Percentiles rank a stretch among this genome's conserved stretches.
Evolutionary conservation across 2,113 vertebrate species (phyloP).

Genomic region (Speoplatyrhinus poulsoni): DNA sequence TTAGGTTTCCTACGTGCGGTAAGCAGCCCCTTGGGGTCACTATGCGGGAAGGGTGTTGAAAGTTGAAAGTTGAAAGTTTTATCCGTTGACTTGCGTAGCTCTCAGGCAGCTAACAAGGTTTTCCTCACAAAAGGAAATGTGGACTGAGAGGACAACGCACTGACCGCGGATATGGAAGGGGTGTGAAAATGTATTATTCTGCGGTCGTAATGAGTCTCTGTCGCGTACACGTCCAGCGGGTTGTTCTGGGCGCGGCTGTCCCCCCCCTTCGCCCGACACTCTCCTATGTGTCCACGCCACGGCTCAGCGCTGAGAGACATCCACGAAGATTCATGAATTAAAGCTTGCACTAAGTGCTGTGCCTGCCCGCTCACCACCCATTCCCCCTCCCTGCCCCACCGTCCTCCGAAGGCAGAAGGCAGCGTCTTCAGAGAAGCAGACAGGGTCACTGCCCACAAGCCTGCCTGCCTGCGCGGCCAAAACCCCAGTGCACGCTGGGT

Average conservation of each 20-base stretch:
- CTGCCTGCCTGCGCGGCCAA: conserved; percentile 37
- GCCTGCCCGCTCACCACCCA: conserved; percentile 15
- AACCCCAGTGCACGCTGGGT: conserved; percentile 39
- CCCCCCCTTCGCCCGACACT: conserved; percentile 14
- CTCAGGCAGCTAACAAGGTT: conserved; percentile 38
- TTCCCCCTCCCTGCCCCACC: conserved; percentile 17
- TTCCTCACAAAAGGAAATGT: conserved; percentile 23
- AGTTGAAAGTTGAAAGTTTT: conserved; percentile 32
- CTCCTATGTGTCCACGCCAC: conserved; percentile 35
- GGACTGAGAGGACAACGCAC: conserved; percentile 30
- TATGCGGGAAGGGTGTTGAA: conserved; percentile 24
- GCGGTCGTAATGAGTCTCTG: conserved; percentile 36
- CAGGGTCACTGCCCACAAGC: conserved; percentile 55
- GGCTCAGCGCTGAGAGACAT: conserved; percentile 40
- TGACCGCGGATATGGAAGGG: conserved; percentile 14
- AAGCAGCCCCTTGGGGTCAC: background rate
- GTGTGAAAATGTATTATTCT: conserved; percentile 61
- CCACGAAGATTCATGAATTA: conserved; percentile 63
- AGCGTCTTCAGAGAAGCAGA: conserved; percentile 22
- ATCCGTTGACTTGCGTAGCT: conserved; percentile 25
- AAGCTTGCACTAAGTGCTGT: conserved; percentile 53
- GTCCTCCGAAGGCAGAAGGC: conserved; percentile 43
- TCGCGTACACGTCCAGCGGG: conserved; percentile 47
- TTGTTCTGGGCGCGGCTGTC: conserved; percentile 39
- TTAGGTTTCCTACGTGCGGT: background rate